Percentiles rank a stretch among this genome's conserved stretches.
phyloP scores from a whole-genome alignment of 2,797 vertebrate genomes.

The Gymnopithys bicolor region DNA sequence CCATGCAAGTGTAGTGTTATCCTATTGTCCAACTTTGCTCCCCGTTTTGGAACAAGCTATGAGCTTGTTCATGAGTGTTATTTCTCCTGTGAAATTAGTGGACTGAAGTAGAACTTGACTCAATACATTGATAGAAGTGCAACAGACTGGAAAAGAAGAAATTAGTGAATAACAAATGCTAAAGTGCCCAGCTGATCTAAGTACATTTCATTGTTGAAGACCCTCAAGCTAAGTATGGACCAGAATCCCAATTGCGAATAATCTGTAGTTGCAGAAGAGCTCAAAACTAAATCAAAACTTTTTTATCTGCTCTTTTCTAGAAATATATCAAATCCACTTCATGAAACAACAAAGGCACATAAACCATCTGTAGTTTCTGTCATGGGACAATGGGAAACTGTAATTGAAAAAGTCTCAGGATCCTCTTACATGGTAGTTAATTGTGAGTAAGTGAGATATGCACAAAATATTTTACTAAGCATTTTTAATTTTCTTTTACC shows the following conservation, averaged over 20 bases:
- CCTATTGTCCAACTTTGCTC: neutral
- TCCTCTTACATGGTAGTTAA: neutral
- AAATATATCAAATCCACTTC: neutral
- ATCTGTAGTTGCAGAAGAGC: neutral
- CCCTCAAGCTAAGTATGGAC: neutral
- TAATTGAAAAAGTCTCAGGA: neutral
- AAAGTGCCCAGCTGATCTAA: neutral
- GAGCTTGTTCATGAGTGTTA: neutral
- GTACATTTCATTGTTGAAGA: slow-evolving; percentile 14
- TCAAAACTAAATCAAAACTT: neutral
- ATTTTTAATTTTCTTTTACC: neutral
- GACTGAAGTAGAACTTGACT: neutral
- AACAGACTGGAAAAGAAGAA: slow-evolving; percentile 31
- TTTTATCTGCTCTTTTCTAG: neutral
- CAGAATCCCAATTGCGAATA: neutral
- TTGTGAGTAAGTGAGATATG: fast-evolving
- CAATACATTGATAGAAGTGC: neutral
- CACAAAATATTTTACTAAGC: neutral
- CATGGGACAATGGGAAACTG: neutral
- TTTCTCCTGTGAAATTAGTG: slow-evolving; percentile 18
- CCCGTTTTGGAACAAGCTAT: neutral
- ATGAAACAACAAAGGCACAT: neutral
- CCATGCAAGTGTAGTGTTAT: neutral
- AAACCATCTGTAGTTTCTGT: neutral
- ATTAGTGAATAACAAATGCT: neutral